Evolutionary conservation across 64 coral and sea anemone species (phyloP).

Genomic region (Montipora efflorescens): DNA sequence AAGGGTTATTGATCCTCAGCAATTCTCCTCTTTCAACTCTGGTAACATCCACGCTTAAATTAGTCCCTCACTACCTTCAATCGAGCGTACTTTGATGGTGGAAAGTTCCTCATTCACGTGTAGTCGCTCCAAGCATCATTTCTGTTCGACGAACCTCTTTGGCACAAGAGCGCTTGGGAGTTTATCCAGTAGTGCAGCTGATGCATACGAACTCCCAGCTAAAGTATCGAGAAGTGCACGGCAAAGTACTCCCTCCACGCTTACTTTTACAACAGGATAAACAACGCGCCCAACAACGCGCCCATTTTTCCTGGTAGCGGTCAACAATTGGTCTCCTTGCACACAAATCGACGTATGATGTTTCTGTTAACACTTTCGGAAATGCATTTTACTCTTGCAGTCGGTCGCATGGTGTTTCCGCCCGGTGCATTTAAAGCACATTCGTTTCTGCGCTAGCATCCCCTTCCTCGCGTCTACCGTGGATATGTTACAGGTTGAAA

Average conservation of each 20-base stretch:
- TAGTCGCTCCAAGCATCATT: conserved; percentile 45
- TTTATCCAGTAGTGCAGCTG: conserved; percentile 3
- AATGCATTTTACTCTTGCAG: conserved; percentile 37
- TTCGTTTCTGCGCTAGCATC: too few species aligned
- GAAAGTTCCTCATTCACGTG: background rate
- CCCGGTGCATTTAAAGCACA: background rate
- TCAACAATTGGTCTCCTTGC: too few species aligned
- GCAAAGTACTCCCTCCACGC: background rate
- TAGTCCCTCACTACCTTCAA: background rate
- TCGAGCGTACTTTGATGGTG: too few species aligned
- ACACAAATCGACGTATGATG: conserved; percentile 43
- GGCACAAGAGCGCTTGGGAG: background rate
- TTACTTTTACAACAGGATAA: too few species aligned
- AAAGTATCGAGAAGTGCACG: too few species aligned
- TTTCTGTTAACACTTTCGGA: conserved; percentile 21
- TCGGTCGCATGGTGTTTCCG: background rate
- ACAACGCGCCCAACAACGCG: too few species aligned
- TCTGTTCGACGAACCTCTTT: conserved; percentile 40
- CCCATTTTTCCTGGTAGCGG: too few species aligned
- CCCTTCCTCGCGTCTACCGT: background rate
- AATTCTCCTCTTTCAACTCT: too few species aligned
- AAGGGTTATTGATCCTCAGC: too few species aligned
- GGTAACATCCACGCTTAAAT: background rate
- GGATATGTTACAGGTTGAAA: background rate
- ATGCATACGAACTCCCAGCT: background rate